phyloP scores from a whole-genome alignment of 2,797 vertebrate species.

The Phaenicophaeus curvirostris region DNA sequence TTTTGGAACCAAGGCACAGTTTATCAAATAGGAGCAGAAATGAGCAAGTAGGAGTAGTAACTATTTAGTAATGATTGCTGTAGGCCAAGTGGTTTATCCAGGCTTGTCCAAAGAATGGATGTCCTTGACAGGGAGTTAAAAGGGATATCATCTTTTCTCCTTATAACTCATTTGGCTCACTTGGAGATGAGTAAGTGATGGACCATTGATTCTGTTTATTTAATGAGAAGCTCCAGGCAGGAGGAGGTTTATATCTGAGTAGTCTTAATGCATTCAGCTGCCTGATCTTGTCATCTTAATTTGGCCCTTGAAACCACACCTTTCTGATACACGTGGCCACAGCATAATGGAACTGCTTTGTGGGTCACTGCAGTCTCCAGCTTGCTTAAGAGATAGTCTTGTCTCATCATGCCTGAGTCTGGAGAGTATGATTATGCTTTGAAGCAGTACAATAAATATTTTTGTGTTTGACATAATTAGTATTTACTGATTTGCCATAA shows the following conservation, averaged over 20 bases:
- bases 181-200: not conserved
- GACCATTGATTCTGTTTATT: not conserved
- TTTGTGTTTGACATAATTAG: not conserved
- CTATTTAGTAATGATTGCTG: not conserved
- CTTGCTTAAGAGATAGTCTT: not conserved
- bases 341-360: not conserved
- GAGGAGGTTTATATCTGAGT: not conserved
- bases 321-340: not conserved
- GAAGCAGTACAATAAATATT: conserved; percentile 25
- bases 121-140: not conserved
- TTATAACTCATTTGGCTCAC: not conserved
- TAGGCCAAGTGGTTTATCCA: not conserved
- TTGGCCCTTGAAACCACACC: conserved; percentile 8
- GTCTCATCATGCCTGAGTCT: not conserved
- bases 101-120: not conserved
- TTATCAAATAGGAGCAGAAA: not conserved
- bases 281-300: not conserved
- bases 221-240: not conserved
- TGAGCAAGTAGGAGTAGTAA: not conserved
- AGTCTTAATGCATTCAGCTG: not conserved
- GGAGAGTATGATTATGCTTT: not conserved
- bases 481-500: not conserved
- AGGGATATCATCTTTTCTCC: not conserved
- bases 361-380: conserved; percentile 2
- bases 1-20: not conserved